Evolutionary conservation across 1,140 invertebrate species (phyloP).

Genomic region (Papilio aristodemus): DNA sequence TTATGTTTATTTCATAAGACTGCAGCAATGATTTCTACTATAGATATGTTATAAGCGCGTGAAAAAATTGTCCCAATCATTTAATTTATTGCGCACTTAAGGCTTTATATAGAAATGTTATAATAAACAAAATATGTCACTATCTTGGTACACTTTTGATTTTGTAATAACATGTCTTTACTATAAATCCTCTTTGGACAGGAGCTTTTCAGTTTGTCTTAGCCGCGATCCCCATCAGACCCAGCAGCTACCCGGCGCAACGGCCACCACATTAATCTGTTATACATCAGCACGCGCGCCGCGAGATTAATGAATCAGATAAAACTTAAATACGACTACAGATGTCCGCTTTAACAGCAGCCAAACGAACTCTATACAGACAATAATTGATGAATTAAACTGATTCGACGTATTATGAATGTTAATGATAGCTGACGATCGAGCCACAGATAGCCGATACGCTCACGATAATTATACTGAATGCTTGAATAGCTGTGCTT

Average conservation of each 20-base stretch:
- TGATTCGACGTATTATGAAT: constrained; percentile 64
- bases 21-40: too few relatives aligned
- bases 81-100: too few relatives aligned
- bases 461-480: constrained; percentile 64
- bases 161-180: too few relatives aligned
- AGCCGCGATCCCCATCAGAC: constrained; percentile 58
- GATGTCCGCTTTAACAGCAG: constrained; percentile 62
- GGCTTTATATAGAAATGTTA: too few relatives aligned
- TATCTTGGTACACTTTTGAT: too few relatives aligned
- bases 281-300: constrained; percentile 69
- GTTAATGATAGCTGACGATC: constrained; percentile 60
- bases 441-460: constrained; percentile 43
- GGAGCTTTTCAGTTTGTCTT: not conserved
- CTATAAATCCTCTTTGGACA: too few relatives aligned
- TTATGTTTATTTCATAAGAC: too few relatives aligned
- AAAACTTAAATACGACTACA: constrained; percentile 74
- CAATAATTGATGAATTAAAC: constrained; percentile 72
- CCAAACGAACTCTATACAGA: constrained; percentile 49
- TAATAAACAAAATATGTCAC: too few relatives aligned
- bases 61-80: too few relatives aligned
- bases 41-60: too few relatives aligned
- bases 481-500: constrained; percentile 49
- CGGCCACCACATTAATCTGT: constrained; percentile 73
- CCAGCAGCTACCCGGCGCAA: constrained; percentile 46
- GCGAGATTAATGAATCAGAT: constrained; percentile 75